Percentiles rank a stretch among this genome's conserved stretches.
These are phyloP conservation scores for Siphamia tubifer DNA, from an alignment of 2,113 vertebrate genomes.

Conservation along the genomic window DNA sequence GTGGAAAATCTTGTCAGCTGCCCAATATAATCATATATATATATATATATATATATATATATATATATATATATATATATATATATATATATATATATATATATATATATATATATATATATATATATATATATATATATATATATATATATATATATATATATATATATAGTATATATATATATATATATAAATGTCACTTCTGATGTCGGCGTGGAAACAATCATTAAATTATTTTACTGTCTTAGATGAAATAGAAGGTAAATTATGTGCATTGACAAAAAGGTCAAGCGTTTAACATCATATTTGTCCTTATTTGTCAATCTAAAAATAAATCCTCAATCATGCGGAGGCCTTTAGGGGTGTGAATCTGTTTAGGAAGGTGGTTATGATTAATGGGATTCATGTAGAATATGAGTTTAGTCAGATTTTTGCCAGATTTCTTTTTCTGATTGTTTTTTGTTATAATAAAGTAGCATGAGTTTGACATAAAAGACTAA, in stretches of 20 bases:
- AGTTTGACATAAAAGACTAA: not conserved
- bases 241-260: conserved; percentile 17
- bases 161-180: too few relatives aligned
- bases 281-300: conserved; percentile 45
- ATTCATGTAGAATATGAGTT: conserved; percentile 38
- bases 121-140: too few relatives aligned
- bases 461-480: not conserved
- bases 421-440: conserved; percentile 52
- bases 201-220: conserved; percentile 2
- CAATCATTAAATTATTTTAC: conserved; percentile 10
- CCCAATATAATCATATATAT: conserved; percentile 20
- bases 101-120: too few relatives aligned
- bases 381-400: conserved; percentile 47
- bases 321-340: conserved; percentile 45
- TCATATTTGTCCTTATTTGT: conserved; percentile 40
- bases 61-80: too few relatives aligned
- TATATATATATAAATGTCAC: conserved; percentile 41
- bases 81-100: too few relatives aligned
- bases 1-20: conserved; percentile 20
- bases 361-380: not conserved
- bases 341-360: conserved; percentile 32
- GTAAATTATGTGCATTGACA: conserved; percentile 28
- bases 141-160: too few relatives aligned
- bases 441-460: not conserved
- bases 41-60: too few relatives aligned